Base-by-base conservation (phyloP, 2,113 vertebrate species). In the Solea solea region DNA sequence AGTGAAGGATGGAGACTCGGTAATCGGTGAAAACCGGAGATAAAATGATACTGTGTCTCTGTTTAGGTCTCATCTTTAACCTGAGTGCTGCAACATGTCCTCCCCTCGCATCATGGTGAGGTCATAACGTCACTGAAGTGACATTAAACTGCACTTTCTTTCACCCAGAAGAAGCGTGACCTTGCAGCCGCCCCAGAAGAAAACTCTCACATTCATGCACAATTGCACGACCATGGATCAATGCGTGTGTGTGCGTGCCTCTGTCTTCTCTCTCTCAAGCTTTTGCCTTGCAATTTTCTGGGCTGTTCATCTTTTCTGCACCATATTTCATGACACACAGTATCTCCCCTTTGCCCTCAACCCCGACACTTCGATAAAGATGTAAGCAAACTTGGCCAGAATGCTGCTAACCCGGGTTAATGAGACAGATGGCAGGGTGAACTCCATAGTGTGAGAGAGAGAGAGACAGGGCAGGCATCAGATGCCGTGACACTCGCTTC, bases 381-480 rank as follows among this genome's bases (percentile, higher is more conserved):
- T 9, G 11, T 50, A 51, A 45, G 27, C 44, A 25, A 1, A 71
- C 21, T 3, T 16, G 70, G 49, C 64, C 58, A 49, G n/a, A 14
- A 21, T 41, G 59, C 62, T 69, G 72, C 76, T 73, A 80, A 69
- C 64, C 28, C 60, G 67, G 79, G 80, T 75, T 78, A 85, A 74
- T 66, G 60, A 77, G 63, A 76, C 91, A 91, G 88, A 91, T 90
- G 91, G 86, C 73, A 44, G 74, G 64, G 58, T 68, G 67, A 66
- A 64, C 72, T 84, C 59, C 59, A 39, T 51, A 41, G 40, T 44
- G 76, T 44, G 67, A 66, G 63, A 21, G 21, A 21, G 21, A 21
- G 21, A 21, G 21, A 21, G n/a, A n/a, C n/a, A n/a, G 21, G 45
- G 50, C 63, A 53, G 50, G 28, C 41, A 55, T 46, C 3, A 9